These are phyloP conservation scores for Pristionchus mayeri DNA, from an alignment of 2,888 invertebrate genomes.

Conservation along the genomic window DNA sequence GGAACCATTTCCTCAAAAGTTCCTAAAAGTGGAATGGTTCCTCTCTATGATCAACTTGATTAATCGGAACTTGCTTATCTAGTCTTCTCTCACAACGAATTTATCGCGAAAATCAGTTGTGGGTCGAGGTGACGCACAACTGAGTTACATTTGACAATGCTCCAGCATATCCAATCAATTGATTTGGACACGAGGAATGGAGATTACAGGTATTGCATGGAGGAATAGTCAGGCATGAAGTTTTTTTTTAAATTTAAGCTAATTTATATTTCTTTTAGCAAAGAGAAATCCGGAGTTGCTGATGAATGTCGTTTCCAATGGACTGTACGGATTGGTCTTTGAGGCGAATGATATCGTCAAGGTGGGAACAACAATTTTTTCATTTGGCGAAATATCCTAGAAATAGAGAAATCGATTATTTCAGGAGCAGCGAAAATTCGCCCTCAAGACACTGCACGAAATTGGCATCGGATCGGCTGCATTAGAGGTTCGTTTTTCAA, in stretches of 20 bases:
- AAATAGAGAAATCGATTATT: not conserved
- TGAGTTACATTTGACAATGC: too few relatives aligned
- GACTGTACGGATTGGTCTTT: not conserved
- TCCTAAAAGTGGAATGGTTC: too few relatives aligned
- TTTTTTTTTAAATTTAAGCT: not conserved
- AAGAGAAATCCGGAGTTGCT: not conserved
- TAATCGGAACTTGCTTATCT: too few relatives aligned
- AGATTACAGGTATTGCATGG: not conserved
- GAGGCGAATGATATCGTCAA: slow-evolving; percentile 24
- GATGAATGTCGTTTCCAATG: not conserved
- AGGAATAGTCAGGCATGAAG: not conserved
- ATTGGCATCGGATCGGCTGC: slow-evolving; percentile 11
- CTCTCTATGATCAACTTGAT: too few relatives aligned
- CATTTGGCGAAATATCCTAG: not conserved
- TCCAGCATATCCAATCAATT: too few relatives aligned
- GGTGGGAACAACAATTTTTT: not conserved
- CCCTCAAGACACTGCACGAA: not conserved
- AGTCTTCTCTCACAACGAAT: too few relatives aligned
- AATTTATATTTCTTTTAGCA: not conserved
- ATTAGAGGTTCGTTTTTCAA: not conserved
- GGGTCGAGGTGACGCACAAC: too few relatives aligned
- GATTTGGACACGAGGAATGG: not conserved
- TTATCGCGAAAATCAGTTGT: too few relatives aligned
- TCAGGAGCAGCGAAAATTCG: slow-evolving; percentile 21
- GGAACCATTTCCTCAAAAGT: too few relatives aligned